Base-by-base conservation (phyloP, 2,113 vertebrate genomes). In the Cisticola juncidis region DNA sequence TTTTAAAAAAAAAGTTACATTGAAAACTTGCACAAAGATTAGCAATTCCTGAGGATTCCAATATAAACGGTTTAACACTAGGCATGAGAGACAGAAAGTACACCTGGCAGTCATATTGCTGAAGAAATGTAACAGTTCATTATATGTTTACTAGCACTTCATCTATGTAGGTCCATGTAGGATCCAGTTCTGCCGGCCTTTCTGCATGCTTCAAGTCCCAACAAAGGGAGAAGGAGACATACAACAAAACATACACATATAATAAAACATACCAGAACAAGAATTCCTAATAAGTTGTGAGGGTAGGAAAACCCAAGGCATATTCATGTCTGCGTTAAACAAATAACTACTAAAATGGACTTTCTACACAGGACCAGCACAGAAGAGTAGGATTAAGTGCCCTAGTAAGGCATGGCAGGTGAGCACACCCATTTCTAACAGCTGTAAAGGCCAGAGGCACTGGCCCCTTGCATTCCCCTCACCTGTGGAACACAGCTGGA, bases 151-250 rank as follows among this genome's bases (percentile, higher is more conserved):
- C 9, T 45, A 79, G 29, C 1, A 1, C 44, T 86, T 80, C 29
- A 71, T 45, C 35, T 24, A 31, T 5, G 4, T 12, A 51, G 24
- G 50, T 44, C 5, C 28, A 35, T 4, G 2, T 5, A 50, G 25
- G 22, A 58, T 19, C 28, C 85, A 90, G 82, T 64, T 56, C 38
- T 44, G 5, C 40, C 79, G 53, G 29, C 14, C 16, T n/a, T 92
- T 47, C 50, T 44, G 21, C 22, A n/a, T 20, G 24, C 58, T 8
- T 73, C 1, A 71, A 87, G 51, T 45, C 26, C 12, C 48, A 54
- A 0, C 2, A 17, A 22, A 3, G 3, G 5, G 6, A 80, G 19
- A 53, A 80, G 7, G 3, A 76, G 12, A 53, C 0, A 0, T 38
- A 38, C 38, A 38, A 38, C 38, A 38, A 9, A 38, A 38, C 38